A percentile compares a stretch with the other conserved stretches of the same genome.
Evolutionary conservation across 2,797 vertebrate species (phyloP).

Genomic region (Pantherophis alleghaniensis): DNA sequence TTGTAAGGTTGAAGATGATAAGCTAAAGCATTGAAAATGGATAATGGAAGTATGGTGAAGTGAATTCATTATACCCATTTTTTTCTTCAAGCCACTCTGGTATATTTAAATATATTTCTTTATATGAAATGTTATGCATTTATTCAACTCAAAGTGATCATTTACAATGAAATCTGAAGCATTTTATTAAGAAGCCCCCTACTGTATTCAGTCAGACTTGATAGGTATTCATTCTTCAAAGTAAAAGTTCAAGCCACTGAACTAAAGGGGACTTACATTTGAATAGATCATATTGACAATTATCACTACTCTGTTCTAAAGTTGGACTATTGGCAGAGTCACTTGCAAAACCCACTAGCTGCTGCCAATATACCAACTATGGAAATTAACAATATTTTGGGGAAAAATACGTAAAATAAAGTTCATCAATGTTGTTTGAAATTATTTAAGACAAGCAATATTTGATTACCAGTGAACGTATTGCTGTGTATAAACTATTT

Average conservation of each 20-base stretch:
- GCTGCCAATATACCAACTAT: background rate
- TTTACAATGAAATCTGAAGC: background rate
- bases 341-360: background rate
- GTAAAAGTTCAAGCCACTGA: background rate
- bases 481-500: slow-evolving; percentile 43
- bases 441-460: slow-evolving; percentile 23
- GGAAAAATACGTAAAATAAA: slow-evolving; percentile 21
- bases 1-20: background rate
- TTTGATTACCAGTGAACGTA: background rate
- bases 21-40: slow-evolving; percentile 3
- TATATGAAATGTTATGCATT: background rate
- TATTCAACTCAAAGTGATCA: background rate
- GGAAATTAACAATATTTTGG: background rate
- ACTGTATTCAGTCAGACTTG: background rate
- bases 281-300: background rate
- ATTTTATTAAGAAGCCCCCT: background rate
- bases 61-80: background rate
- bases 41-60: fast-evolving
- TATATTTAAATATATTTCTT: background rate
- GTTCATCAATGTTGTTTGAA: slow-evolving; percentile 18
- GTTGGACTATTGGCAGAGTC: background rate
- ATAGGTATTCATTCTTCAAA: background rate
- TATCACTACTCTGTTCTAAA: background rate
- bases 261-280: background rate
- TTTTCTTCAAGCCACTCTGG: background rate